Evolutionary conservation across 2,888 invertebrate species (phyloP), one percentile per base, ranked within the genome.

Genomic region (Lysandra coridon): DNA sequence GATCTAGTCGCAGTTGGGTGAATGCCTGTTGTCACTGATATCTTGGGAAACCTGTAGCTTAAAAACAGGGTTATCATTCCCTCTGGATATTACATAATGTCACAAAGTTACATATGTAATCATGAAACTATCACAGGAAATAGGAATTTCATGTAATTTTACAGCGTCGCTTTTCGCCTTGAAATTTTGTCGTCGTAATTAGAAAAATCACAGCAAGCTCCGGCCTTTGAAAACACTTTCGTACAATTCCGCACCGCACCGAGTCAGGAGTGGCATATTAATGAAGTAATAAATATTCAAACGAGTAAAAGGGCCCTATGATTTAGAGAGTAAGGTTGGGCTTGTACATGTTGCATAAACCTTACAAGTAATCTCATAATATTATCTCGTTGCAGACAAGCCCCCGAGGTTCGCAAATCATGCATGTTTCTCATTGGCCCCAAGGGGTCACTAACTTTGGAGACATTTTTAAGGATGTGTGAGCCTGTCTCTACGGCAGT

Each of bases 231-330:
- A 79, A 57, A 79, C 33, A 60, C 57, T 73, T 79, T 79, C 60
- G 23, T 57, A 37, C 53, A 79, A 73, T 79, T 78, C 64, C 30
- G 69, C 40, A 69, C 57, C 73, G 60, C 73, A 74, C 60, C 79
- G 30, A 79, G 79, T 79, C 53, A 79, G 62, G 60, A 73, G 53
- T 78, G 60, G 62, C 79, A 79, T 79, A 60, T 57, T 79, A 74
- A 79, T 79, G 62, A 79, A 60, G 79, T 74, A 79, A 79, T 79
- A 79, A 79, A 79, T 79, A 79, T 79, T 79, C 79, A 79, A 79
- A 79, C 74, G 79, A 74, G 74, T 73, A 37, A 73, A 75, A 44
- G 60, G 57, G 62, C 62, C 69, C 69, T 69, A 33, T 69, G 69
- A 69, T 69, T 69, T 5, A 37, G 33, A 33, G 30, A 69, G 69